Evolutionary conservation across 2,113 vertebrate species (phyloP).

Genomic region (Ciconia boyciana): DNA sequence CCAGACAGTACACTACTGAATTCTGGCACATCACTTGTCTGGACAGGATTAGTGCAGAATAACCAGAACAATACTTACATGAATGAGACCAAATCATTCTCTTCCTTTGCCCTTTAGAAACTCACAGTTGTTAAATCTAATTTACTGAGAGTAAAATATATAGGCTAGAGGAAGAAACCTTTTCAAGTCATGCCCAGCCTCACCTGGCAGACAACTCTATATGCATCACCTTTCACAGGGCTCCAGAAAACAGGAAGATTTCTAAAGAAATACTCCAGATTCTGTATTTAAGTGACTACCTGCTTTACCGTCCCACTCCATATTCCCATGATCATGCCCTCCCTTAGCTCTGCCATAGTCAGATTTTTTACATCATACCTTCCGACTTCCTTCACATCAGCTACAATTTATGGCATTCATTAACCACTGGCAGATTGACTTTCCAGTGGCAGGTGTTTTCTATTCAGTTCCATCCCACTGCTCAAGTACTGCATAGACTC

Average conservation of each 20-base stretch:
- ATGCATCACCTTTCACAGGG: neutral
- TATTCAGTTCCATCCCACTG: neutral
- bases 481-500: neutral
- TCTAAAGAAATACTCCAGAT: neutral
- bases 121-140: neutral
- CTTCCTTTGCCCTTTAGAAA: neutral
- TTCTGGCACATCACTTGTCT: neutral
- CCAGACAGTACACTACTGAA: neutral
- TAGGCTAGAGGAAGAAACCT: neutral
- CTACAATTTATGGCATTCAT: neutral
- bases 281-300: neutral
- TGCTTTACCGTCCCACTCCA: neutral
- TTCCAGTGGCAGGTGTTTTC: neutral
- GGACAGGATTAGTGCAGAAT: neutral
- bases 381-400: neutral
- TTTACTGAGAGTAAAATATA: neutral
- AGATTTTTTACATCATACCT: neutral
- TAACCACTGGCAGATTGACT: neutral
- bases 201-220: neutral
- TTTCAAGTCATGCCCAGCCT: neutral
- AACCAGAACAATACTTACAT: neutral
- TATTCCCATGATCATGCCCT: neutral
- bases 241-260: neutral
- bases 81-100: neutral
- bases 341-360: neutral